Evolutionary conservation across 2,113 vertebrate genomes (phyloP).

Genomic region (Hylia prasina): DNA sequence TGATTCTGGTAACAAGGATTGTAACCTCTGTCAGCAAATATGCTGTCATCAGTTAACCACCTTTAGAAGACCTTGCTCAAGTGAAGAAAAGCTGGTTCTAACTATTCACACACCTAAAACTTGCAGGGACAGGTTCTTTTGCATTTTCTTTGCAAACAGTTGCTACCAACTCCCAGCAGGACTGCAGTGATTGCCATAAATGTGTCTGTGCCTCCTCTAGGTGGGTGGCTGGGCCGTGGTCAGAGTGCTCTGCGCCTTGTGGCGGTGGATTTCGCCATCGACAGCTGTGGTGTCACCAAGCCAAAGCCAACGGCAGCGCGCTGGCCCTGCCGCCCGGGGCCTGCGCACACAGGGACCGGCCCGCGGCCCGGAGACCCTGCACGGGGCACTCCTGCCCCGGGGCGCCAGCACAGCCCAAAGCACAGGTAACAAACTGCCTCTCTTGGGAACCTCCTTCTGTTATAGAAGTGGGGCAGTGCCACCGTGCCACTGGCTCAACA

Average conservation of each 20-base stretch:
- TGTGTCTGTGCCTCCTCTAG: conserved; percentile 44
- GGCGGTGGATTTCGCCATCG: conserved; percentile 77
- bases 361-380: conserved; percentile 70
- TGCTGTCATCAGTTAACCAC: not conserved
- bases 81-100: not conserved
- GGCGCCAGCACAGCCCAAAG: conserved; percentile 47
- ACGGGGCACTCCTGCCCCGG: conserved; percentile 44
- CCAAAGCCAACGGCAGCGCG: conserved; percentile 27
- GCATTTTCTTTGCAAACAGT: not conserved
- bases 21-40: not conserved
- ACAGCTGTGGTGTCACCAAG: conserved; percentile 74
- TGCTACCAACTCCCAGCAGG: not conserved
- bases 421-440: conserved; percentile 63
- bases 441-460: rapidly evolving
- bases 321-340: not conserved
- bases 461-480: rapidly evolving
- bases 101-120: not conserved
- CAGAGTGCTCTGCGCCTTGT: conserved; percentile 80
- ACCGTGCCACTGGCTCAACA: not conserved
- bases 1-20: not conserved
- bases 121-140: not conserved
- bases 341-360: conserved; percentile 61
- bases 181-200: rapidly evolving
- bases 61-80: not conserved
- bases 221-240: conserved; percentile 78